Conservation (phyloP, 1,140 invertebrate species). For the Hycleus phaleratus region DNA sequence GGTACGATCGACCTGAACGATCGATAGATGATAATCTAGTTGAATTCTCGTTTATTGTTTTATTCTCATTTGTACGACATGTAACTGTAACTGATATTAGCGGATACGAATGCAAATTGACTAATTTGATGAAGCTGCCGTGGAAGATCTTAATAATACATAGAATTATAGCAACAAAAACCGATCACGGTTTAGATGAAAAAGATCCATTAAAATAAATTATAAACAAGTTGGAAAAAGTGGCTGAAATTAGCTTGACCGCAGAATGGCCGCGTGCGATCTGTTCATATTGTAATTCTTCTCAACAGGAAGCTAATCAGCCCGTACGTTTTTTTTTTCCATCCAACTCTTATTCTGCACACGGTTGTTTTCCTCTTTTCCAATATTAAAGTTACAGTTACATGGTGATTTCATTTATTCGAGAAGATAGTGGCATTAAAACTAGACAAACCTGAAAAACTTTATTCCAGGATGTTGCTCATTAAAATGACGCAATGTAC, state of each 20-base stretch:
- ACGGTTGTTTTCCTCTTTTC: background rate
- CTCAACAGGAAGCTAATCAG: too few relatives aligned
- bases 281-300: background rate
- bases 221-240: background rate
- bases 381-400: constrained; percentile 22
- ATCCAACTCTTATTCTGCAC: too few relatives aligned
- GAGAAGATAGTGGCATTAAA: constrained; percentile 21
- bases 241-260: background rate
- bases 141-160: too few relatives aligned
- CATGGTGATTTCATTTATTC: constrained; percentile 24
- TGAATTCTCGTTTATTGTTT: too few relatives aligned
- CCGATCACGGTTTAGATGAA: too few relatives aligned
- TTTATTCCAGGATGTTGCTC: constrained; percentile 27
- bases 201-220: background rate
- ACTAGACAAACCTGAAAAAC: constrained; percentile 30
- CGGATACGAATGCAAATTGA: constrained; percentile 16
- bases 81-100: constrained; percentile 14
- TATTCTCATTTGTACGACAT: background rate
- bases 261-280: constrained; percentile 1
- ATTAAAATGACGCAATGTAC: constrained; percentile 27
- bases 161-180: too few relatives aligned
- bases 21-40: too few relatives aligned
- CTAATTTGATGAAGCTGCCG: background rate
- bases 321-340: too few relatives aligned
- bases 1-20: too few relatives aligned